Conservation (phyloP, 2,797 vertebrate species). For the Mus spretus region DNA sequence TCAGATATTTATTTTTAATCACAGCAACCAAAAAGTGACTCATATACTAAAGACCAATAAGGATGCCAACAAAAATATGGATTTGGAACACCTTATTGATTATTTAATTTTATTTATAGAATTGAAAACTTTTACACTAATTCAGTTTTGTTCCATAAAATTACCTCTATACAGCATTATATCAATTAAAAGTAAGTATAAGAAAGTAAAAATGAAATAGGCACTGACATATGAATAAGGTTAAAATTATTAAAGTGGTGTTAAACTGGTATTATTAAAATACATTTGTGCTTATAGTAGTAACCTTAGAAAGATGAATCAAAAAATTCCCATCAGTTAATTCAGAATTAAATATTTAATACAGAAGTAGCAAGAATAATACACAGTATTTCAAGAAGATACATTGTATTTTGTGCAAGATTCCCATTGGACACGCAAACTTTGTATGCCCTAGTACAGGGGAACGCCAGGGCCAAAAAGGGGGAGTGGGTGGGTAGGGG, state of each 20-base stretch:
- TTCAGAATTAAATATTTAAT: slow-evolving; percentile 2
- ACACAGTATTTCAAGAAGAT: background rate
- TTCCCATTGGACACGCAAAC: no score
- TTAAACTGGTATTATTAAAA: background rate
- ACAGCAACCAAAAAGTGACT: background rate
- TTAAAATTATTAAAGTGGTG: slow-evolving; percentile 19
- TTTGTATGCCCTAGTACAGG: no score
- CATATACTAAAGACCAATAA: background rate
- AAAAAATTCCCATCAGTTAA: background rate
- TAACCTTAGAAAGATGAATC: background rate
- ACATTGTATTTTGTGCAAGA: background rate
- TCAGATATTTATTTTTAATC: background rate
- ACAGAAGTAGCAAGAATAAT: background rate
- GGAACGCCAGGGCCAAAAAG: no score
- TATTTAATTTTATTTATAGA: background rate
- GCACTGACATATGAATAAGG: background rate
- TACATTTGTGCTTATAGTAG: background rate
- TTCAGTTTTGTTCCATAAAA: background rate
- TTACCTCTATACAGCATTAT: background rate
- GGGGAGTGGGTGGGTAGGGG: no score
- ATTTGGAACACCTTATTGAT: background rate
- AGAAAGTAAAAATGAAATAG: background rate
- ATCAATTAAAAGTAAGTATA: slow-evolving; percentile 10
- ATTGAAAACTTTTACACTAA: background rate
- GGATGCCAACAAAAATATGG: background rate